Percentiles rank a stretch among this genome's conserved stretches.
phyloP scores from a whole-genome alignment of 1,140 invertebrate genomes.

The Epicauta chinensis region DNA sequence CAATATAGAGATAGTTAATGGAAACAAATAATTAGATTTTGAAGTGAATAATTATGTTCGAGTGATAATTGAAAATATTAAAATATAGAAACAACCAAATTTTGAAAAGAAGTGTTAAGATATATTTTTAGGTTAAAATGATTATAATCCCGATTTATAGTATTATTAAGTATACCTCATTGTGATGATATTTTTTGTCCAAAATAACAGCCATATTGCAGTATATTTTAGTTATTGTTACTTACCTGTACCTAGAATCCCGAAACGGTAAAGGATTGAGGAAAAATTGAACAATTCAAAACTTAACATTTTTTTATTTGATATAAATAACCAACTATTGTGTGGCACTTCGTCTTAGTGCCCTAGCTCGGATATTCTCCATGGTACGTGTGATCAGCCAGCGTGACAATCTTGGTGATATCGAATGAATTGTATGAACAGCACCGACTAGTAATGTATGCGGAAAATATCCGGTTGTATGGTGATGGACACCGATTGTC shows the following conservation, averaged over 20 bases:
- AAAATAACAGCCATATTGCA: slow-evolving; percentile 15
- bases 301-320: too few species aligned
- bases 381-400: slow-evolving; percentile 56
- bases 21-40: too few species aligned
- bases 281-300: too few species aligned
- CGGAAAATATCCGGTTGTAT: slow-evolving; percentile 73
- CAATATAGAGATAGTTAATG: too few species aligned
- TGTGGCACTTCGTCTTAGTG: slow-evolving; percentile 37
- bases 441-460: slow-evolving; percentile 59
- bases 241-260: background rate
- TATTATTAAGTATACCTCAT: slow-evolving; percentile 35
- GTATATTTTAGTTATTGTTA: slow-evolving; percentile 1
- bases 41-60: too few species aligned
- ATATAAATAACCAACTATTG: background rate
- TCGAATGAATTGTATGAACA: slow-evolving; percentile 46
- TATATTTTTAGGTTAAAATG: slow-evolving; percentile 11
- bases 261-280: too few species aligned
- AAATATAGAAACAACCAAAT: too few species aligned
- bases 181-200: slow-evolving; percentile 31
- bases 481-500: slow-evolving; percentile 65
- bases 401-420: slow-evolving; percentile 48
- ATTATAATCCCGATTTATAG: slow-evolving; percentile 24
- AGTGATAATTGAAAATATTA: too few species aligned
- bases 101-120: background rate
- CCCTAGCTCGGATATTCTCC: slow-evolving; percentile 52